phyloP scores from a whole-genome alignment of 1,140 invertebrate species.

The Saccostrea echinata region DNA sequence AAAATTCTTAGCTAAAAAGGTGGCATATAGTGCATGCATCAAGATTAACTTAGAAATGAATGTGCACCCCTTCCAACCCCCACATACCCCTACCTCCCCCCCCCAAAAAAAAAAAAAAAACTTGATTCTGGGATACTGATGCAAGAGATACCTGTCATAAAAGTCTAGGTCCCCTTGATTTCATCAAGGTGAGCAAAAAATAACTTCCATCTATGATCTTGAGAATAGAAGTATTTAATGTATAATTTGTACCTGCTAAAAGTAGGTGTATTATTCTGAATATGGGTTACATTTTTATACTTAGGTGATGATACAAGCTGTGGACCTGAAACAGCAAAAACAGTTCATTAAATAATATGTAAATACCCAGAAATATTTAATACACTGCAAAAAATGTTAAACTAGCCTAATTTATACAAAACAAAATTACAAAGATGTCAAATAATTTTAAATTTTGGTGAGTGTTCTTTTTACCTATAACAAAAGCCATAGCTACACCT shows the following conservation, averaged over 20 bases:
- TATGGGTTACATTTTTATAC: slow-evolving; percentile 32
- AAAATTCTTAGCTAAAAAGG: no score
- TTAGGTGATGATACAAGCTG: slow-evolving; percentile 44
- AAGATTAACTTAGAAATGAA: no score
- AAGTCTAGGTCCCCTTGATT: no score
- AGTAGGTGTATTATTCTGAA: not conserved
- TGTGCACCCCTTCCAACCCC: no score
- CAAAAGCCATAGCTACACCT: slow-evolving; percentile 67
- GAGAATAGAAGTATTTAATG: not conserved
- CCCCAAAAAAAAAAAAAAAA: no score
- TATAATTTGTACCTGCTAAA: not conserved
- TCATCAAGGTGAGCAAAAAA: no score
- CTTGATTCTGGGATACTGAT: no score
- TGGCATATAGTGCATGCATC: no score
- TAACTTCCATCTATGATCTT: no score
- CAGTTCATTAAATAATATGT: not conserved
- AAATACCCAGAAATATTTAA: no score
- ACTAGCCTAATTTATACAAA: not conserved
- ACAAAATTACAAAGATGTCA: not conserved
- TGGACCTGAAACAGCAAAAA: slow-evolving; percentile 32
- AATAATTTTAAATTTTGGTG: not conserved
- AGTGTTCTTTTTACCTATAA: slow-evolving; percentile 77
- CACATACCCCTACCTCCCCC: no score
- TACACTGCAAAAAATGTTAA: not conserved
- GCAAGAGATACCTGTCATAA: no score